These are phyloP conservation scores for Caenorhabditis afra DNA, from an alignment of 2,888 invertebrate genomes.

Conservation along the genomic window DNA sequence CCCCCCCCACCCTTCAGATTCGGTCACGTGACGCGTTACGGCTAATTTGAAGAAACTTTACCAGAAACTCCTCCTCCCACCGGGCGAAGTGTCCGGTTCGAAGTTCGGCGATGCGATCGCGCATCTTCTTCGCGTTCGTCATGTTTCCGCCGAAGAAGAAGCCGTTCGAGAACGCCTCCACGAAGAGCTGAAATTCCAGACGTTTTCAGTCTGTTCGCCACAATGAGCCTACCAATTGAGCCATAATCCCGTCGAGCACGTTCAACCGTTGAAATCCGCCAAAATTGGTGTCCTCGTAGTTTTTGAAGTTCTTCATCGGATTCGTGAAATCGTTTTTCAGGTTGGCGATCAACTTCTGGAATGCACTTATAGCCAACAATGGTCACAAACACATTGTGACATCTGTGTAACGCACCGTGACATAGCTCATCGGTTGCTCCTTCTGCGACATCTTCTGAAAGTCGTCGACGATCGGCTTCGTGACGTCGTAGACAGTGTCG, in stretches of 20 bases:
- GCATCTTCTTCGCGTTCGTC: neutral
- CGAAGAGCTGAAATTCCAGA: neutral
- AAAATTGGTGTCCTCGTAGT: neutral
- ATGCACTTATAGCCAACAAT: too few relatives aligned
- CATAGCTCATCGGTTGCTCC: neutral
- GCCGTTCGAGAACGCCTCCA: neutral
- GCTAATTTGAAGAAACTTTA: too few relatives aligned
- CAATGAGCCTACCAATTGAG: neutral
- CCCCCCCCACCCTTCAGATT: too few relatives aligned
- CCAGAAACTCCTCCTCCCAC: neutral
- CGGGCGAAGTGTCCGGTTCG: neutral
- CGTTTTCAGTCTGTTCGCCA: too few relatives aligned
- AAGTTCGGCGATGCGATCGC: neutral
- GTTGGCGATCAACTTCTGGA: neutral
- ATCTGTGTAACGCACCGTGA: neutral
- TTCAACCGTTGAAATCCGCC: neutral
- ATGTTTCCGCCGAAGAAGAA: neutral
- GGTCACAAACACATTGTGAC: too few relatives aligned
- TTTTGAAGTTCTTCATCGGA: slow-evolving; percentile 2
- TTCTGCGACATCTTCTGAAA: neutral
- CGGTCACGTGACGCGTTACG: too few relatives aligned
- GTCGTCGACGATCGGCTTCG: neutral
- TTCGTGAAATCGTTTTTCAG: neutral
- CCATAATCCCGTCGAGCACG: neutral
- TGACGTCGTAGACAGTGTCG: neutral